Evolutionary conservation across 2,888 invertebrate species (phyloP).

Genomic region (Pemphredon lugubris): DNA sequence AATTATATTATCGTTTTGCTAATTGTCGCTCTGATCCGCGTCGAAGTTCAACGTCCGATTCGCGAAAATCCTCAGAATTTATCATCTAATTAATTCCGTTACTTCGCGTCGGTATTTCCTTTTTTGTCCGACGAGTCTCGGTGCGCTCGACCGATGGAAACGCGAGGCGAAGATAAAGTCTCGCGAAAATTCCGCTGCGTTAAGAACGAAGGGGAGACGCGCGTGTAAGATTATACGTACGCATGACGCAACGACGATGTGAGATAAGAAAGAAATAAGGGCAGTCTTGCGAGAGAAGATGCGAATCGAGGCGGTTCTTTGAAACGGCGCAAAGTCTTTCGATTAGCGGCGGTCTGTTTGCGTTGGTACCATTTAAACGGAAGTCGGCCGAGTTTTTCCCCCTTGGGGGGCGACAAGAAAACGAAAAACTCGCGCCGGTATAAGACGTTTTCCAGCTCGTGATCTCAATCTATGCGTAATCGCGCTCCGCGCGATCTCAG

Average conservation of each 20-base stretch:
- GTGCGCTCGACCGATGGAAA: too few species aligned
- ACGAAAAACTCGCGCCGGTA: constrained; percentile 60
- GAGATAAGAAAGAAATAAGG: too few species aligned
- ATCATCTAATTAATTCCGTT: too few species aligned
- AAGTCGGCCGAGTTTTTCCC: constrained; percentile 44
- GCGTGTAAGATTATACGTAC: too few species aligned
- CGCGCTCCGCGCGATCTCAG: constrained; percentile 61
- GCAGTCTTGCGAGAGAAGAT: background rate
- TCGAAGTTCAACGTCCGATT: constrained; percentile 9
- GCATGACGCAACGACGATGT: too few species aligned
- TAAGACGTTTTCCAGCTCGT: constrained; percentile 73
- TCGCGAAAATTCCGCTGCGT: too few species aligned
- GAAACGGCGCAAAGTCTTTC: constrained; percentile 56
- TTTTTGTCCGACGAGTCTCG: too few species aligned
- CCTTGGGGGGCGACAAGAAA: too few species aligned
- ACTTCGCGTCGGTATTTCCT: background rate
- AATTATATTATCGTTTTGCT: background rate
- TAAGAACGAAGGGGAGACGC: too few species aligned
- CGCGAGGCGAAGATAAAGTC: too few species aligned
- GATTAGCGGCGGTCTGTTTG: constrained; percentile 52
- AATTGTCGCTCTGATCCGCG: constrained; percentile 56
- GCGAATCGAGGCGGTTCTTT: constrained; percentile 14
- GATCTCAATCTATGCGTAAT: constrained; percentile 74
- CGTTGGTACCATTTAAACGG: constrained; percentile 59
- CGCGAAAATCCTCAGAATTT: too few species aligned